A percentile compares a stretch with the other conserved stretches of the same genome.
These are phyloP conservation scores for zebrafish (Danio rerio) DNA, from an alignment of 2,113 vertebrate genomes.

Conservation along the genomic window DNA sequence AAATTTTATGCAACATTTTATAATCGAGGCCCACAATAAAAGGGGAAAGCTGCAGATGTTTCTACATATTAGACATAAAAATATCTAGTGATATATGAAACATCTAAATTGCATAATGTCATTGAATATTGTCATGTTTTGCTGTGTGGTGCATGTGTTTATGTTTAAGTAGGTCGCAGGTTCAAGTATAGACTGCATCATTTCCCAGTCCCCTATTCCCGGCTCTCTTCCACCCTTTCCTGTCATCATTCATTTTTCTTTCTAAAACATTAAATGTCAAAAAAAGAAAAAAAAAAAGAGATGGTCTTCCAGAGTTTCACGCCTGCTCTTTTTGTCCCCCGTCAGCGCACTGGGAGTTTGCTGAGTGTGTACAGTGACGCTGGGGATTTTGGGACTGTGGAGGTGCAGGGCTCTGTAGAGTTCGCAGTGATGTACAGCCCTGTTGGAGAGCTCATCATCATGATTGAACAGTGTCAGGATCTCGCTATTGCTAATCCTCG, in stretches of 20 bases:
- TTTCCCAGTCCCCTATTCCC: constrained; percentile 8
- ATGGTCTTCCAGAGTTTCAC: constrained; percentile 1
- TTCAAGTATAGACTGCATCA: constrained; percentile 7
- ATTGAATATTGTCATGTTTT: not conserved
- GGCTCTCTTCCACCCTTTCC: constrained; percentile 20
- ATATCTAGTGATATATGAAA: not conserved
- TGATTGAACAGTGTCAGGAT: constrained; percentile 64
- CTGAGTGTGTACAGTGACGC: constrained; percentile 69
- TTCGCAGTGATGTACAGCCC: constrained; percentile 63
- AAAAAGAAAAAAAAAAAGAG: not conserved
- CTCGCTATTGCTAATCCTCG: constrained; percentile 61
- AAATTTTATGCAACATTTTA: no score
- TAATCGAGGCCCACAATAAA: no score
- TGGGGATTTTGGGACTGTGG: constrained; percentile 64
- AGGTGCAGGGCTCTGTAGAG: constrained; percentile 63
- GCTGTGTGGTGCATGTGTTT: not conserved
- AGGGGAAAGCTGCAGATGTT: not conserved
- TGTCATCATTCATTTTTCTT: constrained; percentile 14
- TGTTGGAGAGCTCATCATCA: constrained; percentile 61
- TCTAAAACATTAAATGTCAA: not conserved
- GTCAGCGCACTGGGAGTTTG: constrained; percentile 61
- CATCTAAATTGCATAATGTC: no score
- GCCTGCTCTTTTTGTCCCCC: not conserved
- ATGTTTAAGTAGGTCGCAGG: not conserved
- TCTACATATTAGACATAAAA: not conserved